Base-by-base conservation (phyloP, 2,797 vertebrate species). In the Meriones psammophilus region DNA sequence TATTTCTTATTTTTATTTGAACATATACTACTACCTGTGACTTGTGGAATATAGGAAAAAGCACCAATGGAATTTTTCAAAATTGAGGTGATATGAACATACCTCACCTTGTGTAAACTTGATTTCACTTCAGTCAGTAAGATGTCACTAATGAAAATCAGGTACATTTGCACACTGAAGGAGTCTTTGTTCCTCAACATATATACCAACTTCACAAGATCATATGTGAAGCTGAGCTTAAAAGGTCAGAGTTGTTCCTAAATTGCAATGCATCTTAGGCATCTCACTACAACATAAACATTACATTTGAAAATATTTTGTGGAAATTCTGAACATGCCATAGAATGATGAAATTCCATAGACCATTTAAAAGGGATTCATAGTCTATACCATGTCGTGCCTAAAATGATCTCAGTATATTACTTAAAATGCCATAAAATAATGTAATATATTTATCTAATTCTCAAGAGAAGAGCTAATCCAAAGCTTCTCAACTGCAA, bases 1-100 rank as follows among this genome's bases (percentile, higher is more conserved):
- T 77, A 94, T 74, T 95, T 88, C 26, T 95, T 81, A 94, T 74
- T 36, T 77, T 15, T 58, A 78, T 69, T 14, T 28, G 36, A 69
- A 9, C 26, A n/a, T 60, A n/a, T 54, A 77, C 56, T 89, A 79
- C 46, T 92, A 64, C 13, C 39, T 56, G 36, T 60, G n/a, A 3
- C 18, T 93, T 71, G 64, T 6, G 28, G n/a, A 90, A 68, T 24
- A 8, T 50, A 14, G 74, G 14, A 26, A 78, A 85, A 60, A 74
- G 84, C 92, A 80, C 69, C 8, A 79, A 76, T 88, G 10, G 28
- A 14, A 80, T 68, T 60, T 84, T 90, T 3, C 2, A 80, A 95
- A 87, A 68, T 87, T 12, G 50, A 79, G 28, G 8, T 71, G 4
- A 12, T 39, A 0, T 60, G 2, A 14, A 68, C 20, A 14, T 84